These are phyloP conservation scores for Pseudorasbora parva DNA, from an alignment of 2,113 vertebrate genomes.

Conservation along the genomic window DNA sequence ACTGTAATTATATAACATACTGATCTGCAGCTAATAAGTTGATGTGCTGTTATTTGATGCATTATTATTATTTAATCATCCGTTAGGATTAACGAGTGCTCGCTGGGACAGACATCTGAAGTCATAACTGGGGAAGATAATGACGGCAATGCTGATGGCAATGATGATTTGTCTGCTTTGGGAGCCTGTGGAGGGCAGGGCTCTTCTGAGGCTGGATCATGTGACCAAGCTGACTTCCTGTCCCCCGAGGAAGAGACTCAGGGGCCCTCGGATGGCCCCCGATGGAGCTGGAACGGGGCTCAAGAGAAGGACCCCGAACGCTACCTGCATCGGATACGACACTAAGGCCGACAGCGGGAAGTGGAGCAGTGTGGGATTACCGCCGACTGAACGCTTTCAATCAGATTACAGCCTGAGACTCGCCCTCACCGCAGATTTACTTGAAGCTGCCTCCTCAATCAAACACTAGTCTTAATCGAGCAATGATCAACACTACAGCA, in stretches of 20 bases:
- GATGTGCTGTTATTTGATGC: too few relatives aligned
- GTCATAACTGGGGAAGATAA: background rate
- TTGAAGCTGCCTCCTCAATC: slow-evolving; percentile 18
- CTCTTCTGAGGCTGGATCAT: slow-evolving; percentile 2
- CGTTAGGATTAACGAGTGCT: slow-evolving; percentile 63
- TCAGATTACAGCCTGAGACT: slow-evolving; percentile 5
- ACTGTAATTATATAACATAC: background rate
- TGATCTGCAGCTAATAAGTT: background rate
- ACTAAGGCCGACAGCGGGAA: slow-evolving; percentile 49
- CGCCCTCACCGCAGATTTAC: background rate
- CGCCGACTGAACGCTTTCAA: background rate
- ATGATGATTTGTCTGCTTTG: background rate
- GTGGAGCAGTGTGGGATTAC: slow-evolving; percentile 10
- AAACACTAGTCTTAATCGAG: slow-evolving; percentile 21
- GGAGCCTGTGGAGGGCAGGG: slow-evolving; percentile 37
- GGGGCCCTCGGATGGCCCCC: background rate
- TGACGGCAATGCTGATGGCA: background rate
- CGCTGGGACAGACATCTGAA: slow-evolving; percentile 29
- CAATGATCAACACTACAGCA: slow-evolving; percentile 22
- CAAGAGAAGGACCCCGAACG: slow-evolving; percentile 65
- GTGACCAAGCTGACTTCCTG: slow-evolving; percentile 21
- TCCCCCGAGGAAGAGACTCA: slow-evolving; percentile 49
- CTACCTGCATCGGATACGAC: slow-evolving; percentile 74
- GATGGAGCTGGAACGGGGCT: slow-evolving; percentile 28
- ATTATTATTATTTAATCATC: background rate